Evolutionary conservation across 1,140 invertebrate genomes (phyloP), one percentile per base, ranked within the genome.

Genomic region (Drosophila jambulina): DNA sequence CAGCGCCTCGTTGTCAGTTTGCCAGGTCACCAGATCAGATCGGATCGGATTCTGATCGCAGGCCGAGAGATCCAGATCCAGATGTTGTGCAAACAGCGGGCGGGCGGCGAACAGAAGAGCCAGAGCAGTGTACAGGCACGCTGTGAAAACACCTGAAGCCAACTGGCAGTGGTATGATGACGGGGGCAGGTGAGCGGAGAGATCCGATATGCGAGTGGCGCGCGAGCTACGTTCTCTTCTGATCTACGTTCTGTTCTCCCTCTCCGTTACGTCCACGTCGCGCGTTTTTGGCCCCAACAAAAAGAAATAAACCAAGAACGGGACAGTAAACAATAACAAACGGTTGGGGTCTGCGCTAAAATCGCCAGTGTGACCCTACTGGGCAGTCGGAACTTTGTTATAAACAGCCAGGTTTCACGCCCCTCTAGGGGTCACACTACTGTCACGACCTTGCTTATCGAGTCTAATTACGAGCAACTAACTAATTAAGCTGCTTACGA

Each of bases 291-390:
- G 21, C 19, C 34, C 67, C 43, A 71, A 38, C 59, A 36, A 70
- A 68, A 29, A 29, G 54, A 34, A 57, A 71, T 42, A 69, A 43
- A 64, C 60, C 48, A 32, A 21, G 49, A 32, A 48, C n/a, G 38
- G 46, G 32, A 13, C 38, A n/a, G 56, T 64, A 69, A 68, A 69
- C 63, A 69, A 69, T 68, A 69, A 69, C 67, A 68, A 69, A 34
- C 61, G 42, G 59, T 56, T 56, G 17, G 53, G 53, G 53, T 36
- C 34, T 38, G 34, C 0, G 53, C 21, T 56, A 12, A 23, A n/a
- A 2, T 56, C 0, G 2, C 21, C 32, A n/a, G 53, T 56, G 21
- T 56, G 21, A 25, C 53, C 53, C 8, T 6, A 9, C 1, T 13
- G 7, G 12, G n/a, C n/a, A 1, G 32, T 34, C 12, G 49, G 0